Percentiles rank a stretch among this genome's conserved stretches.
phyloP scores from a whole-genome alignment of 2,888 invertebrate genomes.

The Eucera pruinosa region DNA sequence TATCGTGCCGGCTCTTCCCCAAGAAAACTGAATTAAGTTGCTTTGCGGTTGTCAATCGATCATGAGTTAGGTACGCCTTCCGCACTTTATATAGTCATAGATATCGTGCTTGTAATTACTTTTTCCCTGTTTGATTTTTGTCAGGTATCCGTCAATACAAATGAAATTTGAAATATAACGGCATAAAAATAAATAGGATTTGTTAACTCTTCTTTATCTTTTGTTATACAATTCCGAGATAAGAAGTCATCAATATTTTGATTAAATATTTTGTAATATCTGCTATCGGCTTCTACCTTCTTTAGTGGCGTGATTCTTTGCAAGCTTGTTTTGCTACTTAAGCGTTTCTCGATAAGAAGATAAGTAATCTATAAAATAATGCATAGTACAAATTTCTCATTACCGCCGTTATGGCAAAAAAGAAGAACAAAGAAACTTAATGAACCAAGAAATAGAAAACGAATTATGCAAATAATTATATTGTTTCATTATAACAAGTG shows the following conservation, averaged over 20 bases:
- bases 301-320: slow-evolving; percentile 9
- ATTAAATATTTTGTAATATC: slow-evolving; percentile 14
- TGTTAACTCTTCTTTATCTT: not conserved
- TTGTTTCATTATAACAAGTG: not conserved
- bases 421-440: not conserved
- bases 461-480: not conserved
- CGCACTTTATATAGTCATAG: not conserved
- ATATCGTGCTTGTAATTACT: not conserved
- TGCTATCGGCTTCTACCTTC: not conserved
- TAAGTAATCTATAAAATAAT: not conserved
- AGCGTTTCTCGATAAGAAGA: slow-evolving; percentile 10
- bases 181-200: not conserved
- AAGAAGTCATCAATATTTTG: not conserved
- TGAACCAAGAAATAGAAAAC: not conserved
- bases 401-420: too few relatives aligned
- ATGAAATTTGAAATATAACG: not conserved
- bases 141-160: not conserved
- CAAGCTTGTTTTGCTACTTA: slow-evolving; percentile 11
- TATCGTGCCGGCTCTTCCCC: slow-evolving; percentile 39
- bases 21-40: slow-evolving; percentile 64
- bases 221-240: not conserved
- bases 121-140: not conserved
- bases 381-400: not conserved
- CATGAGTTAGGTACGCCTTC: not conserved
- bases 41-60: not conserved